Evolutionary conservation across 2,113 vertebrate species (phyloP).

Genomic region (Hystrix brachyura): DNA sequence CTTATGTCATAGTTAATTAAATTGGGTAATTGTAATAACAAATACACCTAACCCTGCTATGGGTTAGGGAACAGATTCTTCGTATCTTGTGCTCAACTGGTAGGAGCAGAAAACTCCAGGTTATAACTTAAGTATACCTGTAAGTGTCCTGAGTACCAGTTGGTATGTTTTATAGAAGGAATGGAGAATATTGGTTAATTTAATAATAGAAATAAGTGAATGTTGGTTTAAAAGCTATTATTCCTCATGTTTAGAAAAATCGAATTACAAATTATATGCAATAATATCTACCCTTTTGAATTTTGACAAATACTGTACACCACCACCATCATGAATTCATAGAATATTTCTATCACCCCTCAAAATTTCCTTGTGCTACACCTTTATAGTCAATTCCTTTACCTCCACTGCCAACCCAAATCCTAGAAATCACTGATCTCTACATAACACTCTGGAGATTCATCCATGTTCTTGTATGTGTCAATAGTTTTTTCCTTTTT

Average conservation of each 20-base stretch:
- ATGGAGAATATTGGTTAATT: constrained; percentile 12
- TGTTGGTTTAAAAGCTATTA: constrained; percentile 16
- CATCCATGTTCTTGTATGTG: background rate
- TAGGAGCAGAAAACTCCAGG: background rate
- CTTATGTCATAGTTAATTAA: constrained; percentile 32
- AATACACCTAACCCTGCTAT: background rate
- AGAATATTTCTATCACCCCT: background rate
- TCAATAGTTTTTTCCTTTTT: background rate
- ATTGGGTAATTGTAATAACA: background rate
- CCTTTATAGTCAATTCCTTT: background rate
- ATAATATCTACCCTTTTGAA: background rate
- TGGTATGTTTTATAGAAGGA: background rate
- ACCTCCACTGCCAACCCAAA: fast-evolving
- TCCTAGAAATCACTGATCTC: background rate
- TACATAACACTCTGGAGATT: background rate
- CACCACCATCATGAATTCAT: background rate
- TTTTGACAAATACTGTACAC: background rate
- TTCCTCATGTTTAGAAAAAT: constrained; percentile 33
- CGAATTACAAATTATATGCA: background rate
- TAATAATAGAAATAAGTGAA: constrained; percentile 17
- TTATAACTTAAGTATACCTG: background rate
- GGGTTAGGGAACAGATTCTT: constrained; percentile 11
- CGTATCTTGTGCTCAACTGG: background rate
- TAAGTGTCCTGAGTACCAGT: background rate
- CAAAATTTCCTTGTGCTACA: background rate